Evolutionary conservation across 2,888 invertebrate genomes (phyloP), one percentile per base, ranked within the genome.

Genomic region (Drepanosiphum platanoidis): DNA sequence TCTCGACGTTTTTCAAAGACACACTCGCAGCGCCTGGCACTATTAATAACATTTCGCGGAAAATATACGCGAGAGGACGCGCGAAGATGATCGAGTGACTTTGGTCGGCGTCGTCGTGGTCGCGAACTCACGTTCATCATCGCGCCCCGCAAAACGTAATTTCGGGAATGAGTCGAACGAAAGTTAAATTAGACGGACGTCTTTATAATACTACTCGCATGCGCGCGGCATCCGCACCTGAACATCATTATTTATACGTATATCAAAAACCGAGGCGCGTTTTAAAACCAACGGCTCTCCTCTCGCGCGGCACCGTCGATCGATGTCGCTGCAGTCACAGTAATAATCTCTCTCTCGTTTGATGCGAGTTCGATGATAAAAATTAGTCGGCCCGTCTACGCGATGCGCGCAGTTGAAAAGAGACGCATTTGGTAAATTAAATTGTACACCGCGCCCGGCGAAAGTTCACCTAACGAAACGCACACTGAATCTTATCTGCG

Each of bases 371-470:
- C 32, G 15, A 77, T 77, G 36, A 36, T 77, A 61, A 77, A 58
- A 77, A 61, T 58, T 70, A 78, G 36, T 78, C 39, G 39, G n/a
- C n/a, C 39, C 64, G 18, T 27, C 5, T 7, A 64, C 30, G 64
- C 39, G 11, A 61, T 27, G 7, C 0, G 7, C 0, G 66, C 64
- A 64, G 4, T 52, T 78, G 78, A 78, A 66, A 39, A 78, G 42
- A 78, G 42, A 78, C 30, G 11, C 75, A 78, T 64, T 66, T 78
- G 64, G 64, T 30, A 78, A 78, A 66, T 78, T 78, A 78, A 78
- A 66, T 78, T 18, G 11, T 52, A 13, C 77, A 27, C 5, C 61
- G 27, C 27, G n/a, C n/a, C n/a, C n/a, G n/a, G 39, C 22, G 22
- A 42, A 42, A 64, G 39, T 78, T 66, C 42, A 22, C 22, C 30